A percentile compares a stretch with the other conserved stretches of the same genome.
Evolutionary conservation across 2,888 invertebrate species (phyloP).

Genomic region (Elaeidobius kamerunicus): DNA sequence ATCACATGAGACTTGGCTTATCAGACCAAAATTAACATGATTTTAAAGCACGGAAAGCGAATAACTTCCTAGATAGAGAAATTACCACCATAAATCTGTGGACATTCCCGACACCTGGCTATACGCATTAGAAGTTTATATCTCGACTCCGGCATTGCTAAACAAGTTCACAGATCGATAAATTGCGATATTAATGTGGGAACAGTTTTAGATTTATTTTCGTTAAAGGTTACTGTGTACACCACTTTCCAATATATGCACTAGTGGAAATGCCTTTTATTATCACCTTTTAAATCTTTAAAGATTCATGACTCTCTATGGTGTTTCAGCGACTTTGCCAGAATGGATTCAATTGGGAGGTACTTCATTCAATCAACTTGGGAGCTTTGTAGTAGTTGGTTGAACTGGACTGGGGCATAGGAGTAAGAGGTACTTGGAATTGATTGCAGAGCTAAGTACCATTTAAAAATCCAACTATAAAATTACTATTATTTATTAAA

Average conservation of each 20-base stretch:
- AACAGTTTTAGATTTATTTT: slow-evolving; percentile 26
- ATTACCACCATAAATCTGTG: slow-evolving; percentile 18
- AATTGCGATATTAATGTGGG: slow-evolving; percentile 34
- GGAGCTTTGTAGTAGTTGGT: too few relatives aligned
- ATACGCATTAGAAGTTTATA: slow-evolving; percentile 21
- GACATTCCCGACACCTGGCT: slow-evolving; percentile 19
- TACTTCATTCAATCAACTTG: too few relatives aligned
- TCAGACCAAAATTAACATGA: slow-evolving; percentile 24
- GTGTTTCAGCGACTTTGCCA: too few relatives aligned
- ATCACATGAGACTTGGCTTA: slow-evolving; percentile 10
- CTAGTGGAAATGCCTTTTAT: slow-evolving; percentile 1
- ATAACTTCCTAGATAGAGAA: slow-evolving; percentile 22
- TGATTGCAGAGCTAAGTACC: too few relatives aligned
- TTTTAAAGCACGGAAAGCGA: slow-evolving; percentile 10
- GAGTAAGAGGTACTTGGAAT: too few relatives aligned
- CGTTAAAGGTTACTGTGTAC: slow-evolving; percentile 12
- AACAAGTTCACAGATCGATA: slow-evolving; percentile 30
- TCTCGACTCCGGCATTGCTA: slow-evolving; percentile 21
- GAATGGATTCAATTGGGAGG: too few relatives aligned
- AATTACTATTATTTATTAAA: too few relatives aligned
- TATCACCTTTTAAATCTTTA: slow-evolving; percentile 13
- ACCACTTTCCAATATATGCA: slow-evolving; percentile 6
- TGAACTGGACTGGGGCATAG: too few relatives aligned
- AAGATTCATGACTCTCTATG: too few relatives aligned
- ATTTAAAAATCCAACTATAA: too few relatives aligned